These are phyloP conservation scores for Eumacrocentrus americanus DNA, from an alignment of 2,888 invertebrate genomes.

Conservation along the genomic window DNA sequence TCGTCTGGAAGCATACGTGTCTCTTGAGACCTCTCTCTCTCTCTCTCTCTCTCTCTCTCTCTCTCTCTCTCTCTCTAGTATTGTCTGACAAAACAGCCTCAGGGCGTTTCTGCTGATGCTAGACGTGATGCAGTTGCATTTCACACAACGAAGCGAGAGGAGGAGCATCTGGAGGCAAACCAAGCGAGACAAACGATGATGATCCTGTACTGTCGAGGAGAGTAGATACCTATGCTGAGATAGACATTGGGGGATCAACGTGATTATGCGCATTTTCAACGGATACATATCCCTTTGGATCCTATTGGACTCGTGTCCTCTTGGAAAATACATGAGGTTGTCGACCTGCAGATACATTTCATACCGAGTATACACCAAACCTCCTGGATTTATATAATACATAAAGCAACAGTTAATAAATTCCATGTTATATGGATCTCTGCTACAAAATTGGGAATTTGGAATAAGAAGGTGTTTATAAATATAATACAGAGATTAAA, in stretches of 20 bases:
- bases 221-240: not conserved
- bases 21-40: no score
- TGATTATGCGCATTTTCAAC: constrained; percentile 36
- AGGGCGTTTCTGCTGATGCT: not conserved
- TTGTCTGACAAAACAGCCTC: not conserved
- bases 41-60: no score
- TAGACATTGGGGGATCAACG: constrained; percentile 29
- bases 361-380: no score
- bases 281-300: no score
- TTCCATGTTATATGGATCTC: not conserved
- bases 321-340: not conserved
- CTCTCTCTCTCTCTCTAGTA: not conserved
- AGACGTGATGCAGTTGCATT: constrained; percentile 5
- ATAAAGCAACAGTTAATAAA: not conserved
- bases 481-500: no score
- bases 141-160: not conserved
- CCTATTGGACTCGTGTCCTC: no score
- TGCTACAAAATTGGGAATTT: no score
- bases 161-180: not conserved
- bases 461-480: no score
- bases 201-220: not conserved
- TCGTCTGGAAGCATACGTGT: no score
- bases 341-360: no score
- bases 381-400: no score
- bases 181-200: constrained; percentile 4